Conservation (phyloP, 1,140 invertebrate species). For the Rhizoglyphus robini region DNA sequence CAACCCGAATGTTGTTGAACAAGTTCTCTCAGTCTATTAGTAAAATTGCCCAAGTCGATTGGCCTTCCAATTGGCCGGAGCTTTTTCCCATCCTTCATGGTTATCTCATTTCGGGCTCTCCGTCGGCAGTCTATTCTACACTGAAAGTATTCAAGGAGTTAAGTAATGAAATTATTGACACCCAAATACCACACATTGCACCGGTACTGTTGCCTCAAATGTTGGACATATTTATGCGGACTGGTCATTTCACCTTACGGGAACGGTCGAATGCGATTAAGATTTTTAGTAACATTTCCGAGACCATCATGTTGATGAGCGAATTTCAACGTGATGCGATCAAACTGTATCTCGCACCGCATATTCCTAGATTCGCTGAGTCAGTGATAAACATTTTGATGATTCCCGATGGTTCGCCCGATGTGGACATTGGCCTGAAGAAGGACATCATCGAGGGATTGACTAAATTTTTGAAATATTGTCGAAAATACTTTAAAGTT, state of each 20-base stretch:
- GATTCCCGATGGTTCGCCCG: conserved; percentile 36
- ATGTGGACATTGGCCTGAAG: conserved; percentile 49
- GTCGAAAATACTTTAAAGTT: conserved; percentile 47
- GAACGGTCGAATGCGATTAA: conserved; percentile 49
- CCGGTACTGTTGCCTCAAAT: conserved; percentile 61
- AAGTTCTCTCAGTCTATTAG: conserved; percentile 60
- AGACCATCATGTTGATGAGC: conserved; percentile 43
- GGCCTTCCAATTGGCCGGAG: conserved; percentile 61
- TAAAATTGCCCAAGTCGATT: conserved; percentile 60
- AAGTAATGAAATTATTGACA: conserved; percentile 51
- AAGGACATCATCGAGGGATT: conserved; percentile 48
- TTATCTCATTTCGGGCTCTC: conserved; percentile 37
- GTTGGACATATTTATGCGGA: conserved; percentile 52
- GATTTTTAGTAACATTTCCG: conserved; percentile 48
- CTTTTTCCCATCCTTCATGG: conserved; percentile 55
- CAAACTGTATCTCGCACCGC: conserved; percentile 33
- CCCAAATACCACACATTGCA: conserved; percentile 52
- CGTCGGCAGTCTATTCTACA: conserved; percentile 52
- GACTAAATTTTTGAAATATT: conserved; percentile 19
- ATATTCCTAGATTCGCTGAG: conserved; percentile 54
- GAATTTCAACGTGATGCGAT: conserved; percentile 40
- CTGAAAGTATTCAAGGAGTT: conserved; percentile 61
- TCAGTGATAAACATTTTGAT: conserved; percentile 50
- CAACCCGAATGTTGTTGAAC: conserved; percentile 38
- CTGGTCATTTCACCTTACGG: conserved; percentile 45